Evolutionary conservation across 1,140 invertebrate species (phyloP), one percentile per base, ranked within the genome.

Genomic region (Zaprionus ornatus): DNA sequence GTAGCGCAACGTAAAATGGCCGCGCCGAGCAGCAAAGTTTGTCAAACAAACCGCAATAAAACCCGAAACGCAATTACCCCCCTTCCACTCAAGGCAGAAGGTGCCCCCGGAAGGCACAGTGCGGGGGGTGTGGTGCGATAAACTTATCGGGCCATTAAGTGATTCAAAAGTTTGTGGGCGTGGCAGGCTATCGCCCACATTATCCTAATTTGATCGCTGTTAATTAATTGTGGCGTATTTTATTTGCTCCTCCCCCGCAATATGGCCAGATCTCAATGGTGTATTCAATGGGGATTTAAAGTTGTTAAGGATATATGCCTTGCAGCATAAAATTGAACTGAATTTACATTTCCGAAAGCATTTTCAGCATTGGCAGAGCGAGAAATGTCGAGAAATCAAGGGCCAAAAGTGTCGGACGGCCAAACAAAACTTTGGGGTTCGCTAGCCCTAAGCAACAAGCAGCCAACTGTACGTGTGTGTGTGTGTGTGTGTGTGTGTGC

Each of bases 131-230:
- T 17, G n/a, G 7, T 48, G 17, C 9, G 17, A 13, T 35, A 84
- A 87, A 78, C 48, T 83, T 87, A 79, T 52, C 64, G 21, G 56
- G 21, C 77, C 67, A 87, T 80, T 88, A 87, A 87, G 70, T 87
- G 84, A 87, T 88, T 87, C 77, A 54, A 80, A 80, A 82, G 71
- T 86, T 73, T 71, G 69, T 72, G 32, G 55, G 63, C 56, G 40
- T 69, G 72, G 29, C 55, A 27, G 9, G 7, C 37, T 52, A 48
- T n/a, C 7, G 37, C 1, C 32, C 40, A 32, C 50, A 81, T 57
- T 63, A 71, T 75, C 67, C 57, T 70, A 64, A 75, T 71, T 76
- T 35, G 55, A 72, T 65, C 74, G 65, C 32, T 64, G 45, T 64
- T 75, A 75, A 75, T 70, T 70, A 70, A 75, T 52, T 75, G 73